These are phyloP conservation scores for Oenanthe melanoleuca DNA, from an alignment of 2,113 vertebrate species.

Conservation along the genomic window DNA sequence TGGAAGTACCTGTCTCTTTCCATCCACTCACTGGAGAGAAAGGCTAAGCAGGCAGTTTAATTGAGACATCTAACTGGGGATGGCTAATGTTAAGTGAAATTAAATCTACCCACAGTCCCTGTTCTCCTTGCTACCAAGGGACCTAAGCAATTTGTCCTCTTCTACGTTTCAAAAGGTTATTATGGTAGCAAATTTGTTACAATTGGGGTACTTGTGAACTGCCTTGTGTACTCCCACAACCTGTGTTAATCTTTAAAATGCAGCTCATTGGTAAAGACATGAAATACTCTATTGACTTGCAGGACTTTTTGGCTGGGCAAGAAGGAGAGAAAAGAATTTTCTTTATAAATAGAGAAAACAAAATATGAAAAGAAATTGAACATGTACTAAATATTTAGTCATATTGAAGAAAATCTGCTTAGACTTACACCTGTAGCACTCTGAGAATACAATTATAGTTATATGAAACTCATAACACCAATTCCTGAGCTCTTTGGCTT, in stretches of 20 bases:
- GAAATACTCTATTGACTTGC: not conserved
- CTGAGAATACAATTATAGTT: not conserved
- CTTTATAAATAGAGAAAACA: not conserved
- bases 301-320: not conserved
- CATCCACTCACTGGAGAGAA: not conserved
- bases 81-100: slow-evolving; percentile 5
- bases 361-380: not conserved
- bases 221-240: not conserved
- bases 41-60: not conserved
- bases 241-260: not conserved
- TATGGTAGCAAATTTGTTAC: not conserved
- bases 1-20: slow-evolving; percentile 5
- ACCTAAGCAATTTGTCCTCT: not conserved
- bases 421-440: not conserved
- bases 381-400: not conserved
- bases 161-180: not conserved
- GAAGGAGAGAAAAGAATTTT: not conserved
- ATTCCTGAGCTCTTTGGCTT: not conserved
- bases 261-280: not conserved
- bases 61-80: not conserved
- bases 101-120: not conserved
- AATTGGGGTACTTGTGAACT: not conserved
- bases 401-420: not conserved
- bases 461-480: not conserved
- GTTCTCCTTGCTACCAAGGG: not conserved